Evolutionary conservation across 2,888 invertebrate genomes (phyloP).

Genomic region (Papilio elwesi): DNA sequence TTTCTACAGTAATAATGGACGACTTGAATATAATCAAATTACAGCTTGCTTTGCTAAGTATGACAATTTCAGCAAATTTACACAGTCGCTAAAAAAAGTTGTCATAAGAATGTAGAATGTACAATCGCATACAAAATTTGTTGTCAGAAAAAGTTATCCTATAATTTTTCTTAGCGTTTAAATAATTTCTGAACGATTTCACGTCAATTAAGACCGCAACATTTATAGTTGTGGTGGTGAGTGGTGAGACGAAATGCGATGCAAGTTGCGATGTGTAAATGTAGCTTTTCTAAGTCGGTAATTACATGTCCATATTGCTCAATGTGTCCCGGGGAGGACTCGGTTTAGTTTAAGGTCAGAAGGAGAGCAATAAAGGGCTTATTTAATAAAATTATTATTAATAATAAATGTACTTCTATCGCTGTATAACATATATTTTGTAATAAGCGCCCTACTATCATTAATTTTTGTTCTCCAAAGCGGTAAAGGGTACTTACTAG

Average conservation of each 20-base stretch:
- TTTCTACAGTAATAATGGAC: neutral
- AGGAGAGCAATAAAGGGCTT: slow-evolving; percentile 76
- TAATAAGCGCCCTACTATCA: slow-evolving; percentile 67
- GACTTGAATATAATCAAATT: neutral
- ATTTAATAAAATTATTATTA: slow-evolving; percentile 63
- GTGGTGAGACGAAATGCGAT: slow-evolving; percentile 34
- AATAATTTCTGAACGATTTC: neutral
- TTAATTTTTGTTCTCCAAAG: slow-evolving; percentile 75
- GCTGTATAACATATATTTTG: slow-evolving; percentile 61
- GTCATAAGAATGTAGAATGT: slow-evolving; percentile 1
- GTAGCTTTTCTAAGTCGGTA: slow-evolving; percentile 65
- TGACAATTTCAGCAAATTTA: neutral
- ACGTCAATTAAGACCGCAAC: slow-evolving; percentile 3
- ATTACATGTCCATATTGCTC: slow-evolving; percentile 81
- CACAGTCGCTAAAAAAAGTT: neutral
- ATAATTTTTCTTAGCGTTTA: slow-evolving; percentile 7
- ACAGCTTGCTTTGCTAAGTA: slow-evolving; percentile 8
- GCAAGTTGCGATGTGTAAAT: slow-evolving; percentile 46
- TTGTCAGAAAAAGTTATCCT: neutral
- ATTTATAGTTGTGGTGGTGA: slow-evolving; percentile 34
- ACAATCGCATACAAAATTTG: neutral
- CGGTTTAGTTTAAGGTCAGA: slow-evolving; percentile 72
- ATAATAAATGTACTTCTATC: slow-evolving; percentile 65
- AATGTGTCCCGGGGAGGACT: slow-evolving; percentile 73
- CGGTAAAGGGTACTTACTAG: slow-evolving; percentile 84